These are phyloP conservation scores for Notarius lentiginosus DNA, from an alignment of 2,113 vertebrate species.

Conservation along the genomic window DNA sequence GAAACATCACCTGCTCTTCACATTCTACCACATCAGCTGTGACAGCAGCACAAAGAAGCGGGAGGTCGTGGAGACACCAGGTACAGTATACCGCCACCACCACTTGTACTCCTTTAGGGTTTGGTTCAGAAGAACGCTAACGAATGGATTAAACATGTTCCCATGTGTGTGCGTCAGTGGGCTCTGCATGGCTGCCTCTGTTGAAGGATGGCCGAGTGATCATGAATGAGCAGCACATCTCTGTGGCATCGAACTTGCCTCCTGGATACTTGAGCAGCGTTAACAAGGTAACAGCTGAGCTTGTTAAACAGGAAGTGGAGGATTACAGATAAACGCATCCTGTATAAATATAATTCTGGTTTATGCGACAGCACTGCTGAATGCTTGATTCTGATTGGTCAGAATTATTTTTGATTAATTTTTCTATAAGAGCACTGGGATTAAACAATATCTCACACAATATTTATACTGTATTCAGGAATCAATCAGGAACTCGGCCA, in stretches of 20 bases:
- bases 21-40: constrained; percentile 94
- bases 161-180: constrained; percentile 73
- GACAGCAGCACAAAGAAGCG: constrained; percentile 96
- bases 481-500: no score
- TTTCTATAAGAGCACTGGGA: background rate
- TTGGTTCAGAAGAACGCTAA: background rate
- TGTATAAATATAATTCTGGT: background rate
- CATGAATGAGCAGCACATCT: constrained; percentile 84
- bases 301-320: background rate
- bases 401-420: background rate
- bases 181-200: constrained; percentile 91
- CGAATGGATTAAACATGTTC: background rate
- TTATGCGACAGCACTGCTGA: background rate
- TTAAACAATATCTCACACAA: no score
- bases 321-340: background rate
- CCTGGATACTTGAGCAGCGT: constrained; percentile 83
- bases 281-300: constrained; percentile 76
- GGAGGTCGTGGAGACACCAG: constrained; percentile 88
- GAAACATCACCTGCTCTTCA: constrained; percentile 94
- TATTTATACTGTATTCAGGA: no score
- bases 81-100: constrained; percentile 70
- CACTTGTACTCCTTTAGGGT: background rate
- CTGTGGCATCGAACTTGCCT: constrained; percentile 86
- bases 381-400: background rate
- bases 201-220: constrained; percentile 91